Percentiles rank a stretch among this genome's conserved stretches.
Evolutionary conservation across 2,888 invertebrate species (phyloP).

Genomic region (Caenorhabditis auriculariae): DNA sequence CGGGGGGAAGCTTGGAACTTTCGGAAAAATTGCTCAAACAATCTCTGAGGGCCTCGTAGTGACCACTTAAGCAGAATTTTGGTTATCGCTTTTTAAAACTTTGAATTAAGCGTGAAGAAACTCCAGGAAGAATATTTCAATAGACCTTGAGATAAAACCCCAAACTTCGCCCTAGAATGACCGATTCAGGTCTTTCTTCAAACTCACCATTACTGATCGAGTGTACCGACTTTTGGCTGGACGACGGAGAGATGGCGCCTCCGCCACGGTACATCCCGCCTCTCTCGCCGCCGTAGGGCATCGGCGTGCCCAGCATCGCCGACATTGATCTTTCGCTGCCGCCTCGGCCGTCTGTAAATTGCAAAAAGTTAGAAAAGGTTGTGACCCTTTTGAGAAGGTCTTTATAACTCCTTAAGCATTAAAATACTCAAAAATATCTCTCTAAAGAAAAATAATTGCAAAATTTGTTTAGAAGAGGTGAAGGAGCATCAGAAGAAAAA

Average conservation of each 20-base stretch:
- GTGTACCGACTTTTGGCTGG: conserved; percentile 31
- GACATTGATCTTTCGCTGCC: conserved; percentile 30
- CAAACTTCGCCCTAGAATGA: too few species aligned
- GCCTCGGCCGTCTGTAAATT: conserved; percentile 5
- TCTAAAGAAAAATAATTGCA: background rate
- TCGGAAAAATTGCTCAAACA: too few species aligned
- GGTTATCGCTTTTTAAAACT: too few species aligned
- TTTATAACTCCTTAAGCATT: background rate
- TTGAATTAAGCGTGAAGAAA: too few species aligned
- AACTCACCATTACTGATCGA: conserved; percentile 18
- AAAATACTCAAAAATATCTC: background rate
- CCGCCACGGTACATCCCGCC: background rate
- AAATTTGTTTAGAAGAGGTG: background rate
- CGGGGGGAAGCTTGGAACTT: too few species aligned
- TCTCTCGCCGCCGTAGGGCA: conserved; percentile 8
- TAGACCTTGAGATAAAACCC: too few species aligned
- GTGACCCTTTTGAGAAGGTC: background rate
- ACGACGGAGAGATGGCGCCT: conserved; percentile 23
- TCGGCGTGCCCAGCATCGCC: conserved; percentile 13
- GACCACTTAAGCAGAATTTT: too few species aligned
- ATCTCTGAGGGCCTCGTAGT: too few species aligned
- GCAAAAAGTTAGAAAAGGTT: too few species aligned
- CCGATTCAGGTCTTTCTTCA: background rate
- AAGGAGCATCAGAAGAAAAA: background rate
- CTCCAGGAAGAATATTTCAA: too few species aligned